Base-by-base conservation (phyloP, 2,888 invertebrate species). In the Himalopsyche japonica region DNA sequence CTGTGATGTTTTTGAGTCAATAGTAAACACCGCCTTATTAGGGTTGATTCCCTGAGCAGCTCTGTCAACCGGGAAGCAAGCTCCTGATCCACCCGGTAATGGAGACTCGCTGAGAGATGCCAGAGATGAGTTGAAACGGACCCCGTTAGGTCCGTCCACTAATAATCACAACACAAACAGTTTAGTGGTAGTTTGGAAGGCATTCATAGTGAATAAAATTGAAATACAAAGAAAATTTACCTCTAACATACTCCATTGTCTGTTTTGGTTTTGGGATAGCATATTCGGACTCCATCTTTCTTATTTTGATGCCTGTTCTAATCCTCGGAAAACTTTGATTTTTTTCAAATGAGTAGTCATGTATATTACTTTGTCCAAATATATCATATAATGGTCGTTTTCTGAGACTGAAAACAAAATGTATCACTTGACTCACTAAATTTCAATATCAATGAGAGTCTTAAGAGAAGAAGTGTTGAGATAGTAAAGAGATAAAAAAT, bases 11-110 rank as follows among this genome's bases (percentile, higher is more conserved):
- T 93, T 93, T 8, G 93, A 93, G 89, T 95, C 93, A 85, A 95
- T 93, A 37, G 95, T 95, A 88, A 95, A 94, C 3, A 95, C 93
- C 82, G 94, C 95, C 89, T 95, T 95, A 89, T 93, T 94, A 2
- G 94, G 94, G 89, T 94, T 95, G 78, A 94, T 92, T n/a, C 90
- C 88, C 85, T 92, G 92, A 85, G 93, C 91, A 43, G 92, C 87
- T 1, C 92, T 90, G 79, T 92, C 91, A 15, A 91, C 90, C 84
- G 92, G 92, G 0, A 91, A 90, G 37, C 89, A 91, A 1, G 91
- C 91, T 0, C 91, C 91, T 0, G 91, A 91, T 0, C 91, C 90
- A 6, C 89, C 89, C 48, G 92, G 91, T 1, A 89, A 90, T 0
- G 91, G 88, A 6, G 88, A 88, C 82, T 88, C 88, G 27, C 88